Conservation (phyloP, 2,888 invertebrate genomes). For the Blastobasis adustella region DNA sequence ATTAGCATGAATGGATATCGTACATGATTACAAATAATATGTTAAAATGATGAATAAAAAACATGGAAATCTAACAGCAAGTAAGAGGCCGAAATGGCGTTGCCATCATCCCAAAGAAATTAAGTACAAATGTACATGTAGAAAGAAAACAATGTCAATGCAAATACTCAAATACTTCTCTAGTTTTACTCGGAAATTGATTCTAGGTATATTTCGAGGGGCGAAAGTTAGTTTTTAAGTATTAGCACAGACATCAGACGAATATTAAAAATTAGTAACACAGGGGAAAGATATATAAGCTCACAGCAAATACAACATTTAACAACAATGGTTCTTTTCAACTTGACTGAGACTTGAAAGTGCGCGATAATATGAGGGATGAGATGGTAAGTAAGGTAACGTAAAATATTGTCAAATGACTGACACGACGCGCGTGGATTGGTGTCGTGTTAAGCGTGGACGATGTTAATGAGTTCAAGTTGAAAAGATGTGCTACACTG, state of each 20-base stretch:
- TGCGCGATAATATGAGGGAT: slow-evolving; percentile 24
- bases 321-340: slow-evolving; percentile 40
- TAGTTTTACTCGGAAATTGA: neutral
- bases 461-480: slow-evolving; percentile 34
- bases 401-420: slow-evolving; percentile 18
- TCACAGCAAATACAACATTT: slow-evolving; percentile 28
- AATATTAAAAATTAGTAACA: slow-evolving; percentile 19
- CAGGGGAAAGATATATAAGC: slow-evolving; percentile 27
- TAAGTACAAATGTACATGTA: neutral
- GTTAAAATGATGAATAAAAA: slow-evolving; percentile 11
- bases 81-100: slow-evolving; percentile 16
- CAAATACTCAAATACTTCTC: slow-evolving; percentile 22
- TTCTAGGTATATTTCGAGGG: neutral
- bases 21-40: slow-evolving; percentile 13
- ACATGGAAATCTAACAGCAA: slow-evolving; percentile 18
- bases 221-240: too few species aligned
- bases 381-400: slow-evolving; percentile 18
- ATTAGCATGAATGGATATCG: slow-evolving; percentile 16
- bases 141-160: slow-evolving; percentile 10
- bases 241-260: too few species aligned
- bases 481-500: slow-evolving; percentile 52
- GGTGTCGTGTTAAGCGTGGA: slow-evolving; percentile 13
- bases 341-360: slow-evolving; percentile 36
- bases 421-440: slow-evolving; percentile 3
- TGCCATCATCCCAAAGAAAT: neutral